phyloP scores from a whole-genome alignment of 1,140 invertebrate genomes.

The Gonioctena quinquepunctata region DNA sequence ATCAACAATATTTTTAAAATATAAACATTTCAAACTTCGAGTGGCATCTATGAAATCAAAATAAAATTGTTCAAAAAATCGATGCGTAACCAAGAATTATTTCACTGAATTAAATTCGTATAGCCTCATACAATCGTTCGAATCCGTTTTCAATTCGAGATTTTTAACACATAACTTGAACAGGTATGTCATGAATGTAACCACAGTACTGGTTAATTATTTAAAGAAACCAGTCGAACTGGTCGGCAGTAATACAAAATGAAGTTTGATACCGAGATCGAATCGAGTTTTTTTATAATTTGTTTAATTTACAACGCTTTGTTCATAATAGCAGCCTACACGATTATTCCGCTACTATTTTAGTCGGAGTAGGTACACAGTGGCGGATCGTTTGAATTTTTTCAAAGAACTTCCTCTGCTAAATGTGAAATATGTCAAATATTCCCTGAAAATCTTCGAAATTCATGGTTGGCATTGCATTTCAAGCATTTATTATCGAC shows the following conservation, averaged over 20 bases:
- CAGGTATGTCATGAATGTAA: neutral
- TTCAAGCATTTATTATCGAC: too few species aligned
- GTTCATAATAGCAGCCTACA: neutral
- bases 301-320: slow-evolving; percentile 8
- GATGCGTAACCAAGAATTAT: neutral
- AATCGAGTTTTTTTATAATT: slow-evolving; percentile 4
- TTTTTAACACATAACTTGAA: neutral
- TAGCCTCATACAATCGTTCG: neutral
- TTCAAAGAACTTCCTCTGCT: too few species aligned
- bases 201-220: neutral
- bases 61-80: neutral
- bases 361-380: neutral
- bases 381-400: too few species aligned
- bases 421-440: too few species aligned
- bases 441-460: too few species aligned
- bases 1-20: neutral
- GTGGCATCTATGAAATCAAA: neutral
- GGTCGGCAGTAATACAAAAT: neutral
- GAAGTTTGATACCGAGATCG: slow-evolving; percentile 4
- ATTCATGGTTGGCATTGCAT: too few species aligned
- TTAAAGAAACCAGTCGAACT: slow-evolving; percentile 7
- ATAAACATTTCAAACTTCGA: neutral
- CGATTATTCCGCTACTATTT: neutral
- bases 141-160: neutral
- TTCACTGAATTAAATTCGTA: neutral